Percentiles rank a stretch among this genome's conserved stretches.
phyloP scores from a whole-genome alignment of 53 echinoderm and acorn worm genomes.

The Glandiceps talaboti region DNA sequence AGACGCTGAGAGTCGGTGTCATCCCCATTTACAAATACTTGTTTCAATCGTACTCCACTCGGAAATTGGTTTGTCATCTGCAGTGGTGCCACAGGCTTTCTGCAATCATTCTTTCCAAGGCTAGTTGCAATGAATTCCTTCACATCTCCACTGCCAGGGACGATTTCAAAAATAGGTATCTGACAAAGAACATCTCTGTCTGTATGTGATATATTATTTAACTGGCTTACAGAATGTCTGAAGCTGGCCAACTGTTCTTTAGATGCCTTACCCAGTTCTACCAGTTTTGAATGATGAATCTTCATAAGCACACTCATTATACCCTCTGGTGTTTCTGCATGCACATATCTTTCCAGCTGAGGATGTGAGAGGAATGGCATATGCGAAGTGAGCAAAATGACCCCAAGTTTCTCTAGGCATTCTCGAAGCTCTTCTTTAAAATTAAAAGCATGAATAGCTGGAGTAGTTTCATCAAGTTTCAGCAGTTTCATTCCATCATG shows the following conservation, averaged over 20 bases:
- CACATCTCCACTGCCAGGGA: background rate
- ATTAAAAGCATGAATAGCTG: background rate
- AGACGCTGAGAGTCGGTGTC: background rate
- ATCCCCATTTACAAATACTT: background rate
- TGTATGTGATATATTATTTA: background rate
- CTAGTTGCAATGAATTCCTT: background rate
- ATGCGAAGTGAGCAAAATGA: background rate
- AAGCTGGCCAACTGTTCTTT: conserved; percentile 1
- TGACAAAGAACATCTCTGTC: background rate
- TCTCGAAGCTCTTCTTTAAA: background rate
- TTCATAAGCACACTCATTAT: background rate
- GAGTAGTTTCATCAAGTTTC: background rate
- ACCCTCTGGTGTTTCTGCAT: background rate
- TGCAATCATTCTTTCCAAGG: background rate
- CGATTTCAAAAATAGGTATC: background rate
- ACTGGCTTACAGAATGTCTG: background rate
- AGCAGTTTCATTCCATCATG: background rate
- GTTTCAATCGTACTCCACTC: background rate
- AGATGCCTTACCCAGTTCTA: background rate
- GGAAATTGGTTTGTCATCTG: background rate
- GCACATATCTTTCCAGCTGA: background rate
- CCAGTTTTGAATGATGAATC: background rate
- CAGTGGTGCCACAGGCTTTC: background rate
- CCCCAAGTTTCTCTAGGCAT: background rate
- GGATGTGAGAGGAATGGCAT: background rate